Percentiles rank a stretch among this genome's conserved stretches.
phyloP scores from a whole-genome alignment of 2,888 invertebrate genomes.

The Cecidostiba fungosa region DNA sequence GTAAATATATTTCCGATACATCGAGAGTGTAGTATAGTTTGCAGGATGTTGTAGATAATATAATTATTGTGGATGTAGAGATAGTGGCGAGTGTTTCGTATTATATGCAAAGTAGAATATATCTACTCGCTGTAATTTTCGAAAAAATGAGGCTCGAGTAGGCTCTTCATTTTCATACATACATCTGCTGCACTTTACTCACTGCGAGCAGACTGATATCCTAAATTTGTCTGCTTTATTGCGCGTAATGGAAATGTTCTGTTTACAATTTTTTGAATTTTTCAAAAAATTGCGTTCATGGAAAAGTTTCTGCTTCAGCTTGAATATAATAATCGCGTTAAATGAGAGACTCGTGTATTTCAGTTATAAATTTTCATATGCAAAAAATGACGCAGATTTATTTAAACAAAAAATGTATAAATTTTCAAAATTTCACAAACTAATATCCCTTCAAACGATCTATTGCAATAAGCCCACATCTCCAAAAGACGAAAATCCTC shows the following conservation, averaged over 20 bases:
- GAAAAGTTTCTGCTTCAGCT: not conserved
- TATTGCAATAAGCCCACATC: too few relatives aligned
- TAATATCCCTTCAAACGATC: too few relatives aligned
- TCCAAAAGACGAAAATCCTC: too few relatives aligned
- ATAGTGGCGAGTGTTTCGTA: not conserved
- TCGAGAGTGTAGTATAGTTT: not conserved
- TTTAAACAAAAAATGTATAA: too few relatives aligned
- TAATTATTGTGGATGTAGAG: not conserved
- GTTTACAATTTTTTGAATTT: not conserved
- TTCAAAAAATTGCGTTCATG: not conserved
- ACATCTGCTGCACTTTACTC: not conserved
- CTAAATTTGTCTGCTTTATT: not conserved
- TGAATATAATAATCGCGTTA: not conserved
- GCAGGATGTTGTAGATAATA: not conserved
- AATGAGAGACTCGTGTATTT: not conserved
- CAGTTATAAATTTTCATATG: too few relatives aligned
- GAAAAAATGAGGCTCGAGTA: not conserved
- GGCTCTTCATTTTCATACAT: not conserved
- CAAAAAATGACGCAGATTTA: too few relatives aligned
- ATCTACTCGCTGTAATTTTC: not conserved
- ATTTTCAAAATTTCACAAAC: too few relatives aligned
- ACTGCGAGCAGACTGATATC: not conserved
- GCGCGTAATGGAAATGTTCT: not conserved
- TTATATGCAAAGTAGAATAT: not conserved
- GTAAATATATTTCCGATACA: slow-evolving; percentile 15